Evolutionary conservation across 2,797 vertebrate species (phyloP).

Genomic region (Mormyrops attenuatus): DNA sequence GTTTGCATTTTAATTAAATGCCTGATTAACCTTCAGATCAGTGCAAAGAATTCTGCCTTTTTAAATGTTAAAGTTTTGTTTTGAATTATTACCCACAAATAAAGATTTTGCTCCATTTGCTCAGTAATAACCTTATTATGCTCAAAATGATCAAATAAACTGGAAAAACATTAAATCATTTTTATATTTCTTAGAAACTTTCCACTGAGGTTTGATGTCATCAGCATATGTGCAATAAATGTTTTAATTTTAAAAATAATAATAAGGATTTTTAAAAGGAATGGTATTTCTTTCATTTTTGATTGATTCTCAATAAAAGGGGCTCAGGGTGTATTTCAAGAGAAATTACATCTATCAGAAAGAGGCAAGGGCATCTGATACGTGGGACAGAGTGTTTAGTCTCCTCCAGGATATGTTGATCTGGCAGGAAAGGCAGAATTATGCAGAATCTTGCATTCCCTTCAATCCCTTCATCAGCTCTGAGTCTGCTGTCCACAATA

Average conservation of each 20-base stretch:
- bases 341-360: not conserved
- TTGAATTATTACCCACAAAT: not conserved
- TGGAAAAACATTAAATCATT: not conserved
- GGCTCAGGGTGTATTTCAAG: not conserved
- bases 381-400: not conserved
- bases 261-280: not conserved
- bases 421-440: not conserved
- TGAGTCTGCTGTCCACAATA: not conserved
- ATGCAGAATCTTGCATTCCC: not conserved
- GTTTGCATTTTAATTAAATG: constrained; percentile 7
- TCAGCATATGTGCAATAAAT: not conserved
- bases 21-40: not conserved
- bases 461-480: not conserved
- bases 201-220: not conserved
- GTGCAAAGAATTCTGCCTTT: not conserved
- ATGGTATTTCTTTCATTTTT: not conserved
- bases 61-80: not conserved
- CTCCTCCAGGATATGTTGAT: not conserved
- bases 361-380: not conserved
- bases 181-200: not conserved
- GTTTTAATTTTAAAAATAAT: not conserved
- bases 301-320: not conserved
- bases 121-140: not conserved
- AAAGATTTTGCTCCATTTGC: not conserved
- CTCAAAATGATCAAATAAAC: not conserved